Conservation (phyloP, 1,140 invertebrate genomes). For the Acromyrmex heyeri region DNA sequence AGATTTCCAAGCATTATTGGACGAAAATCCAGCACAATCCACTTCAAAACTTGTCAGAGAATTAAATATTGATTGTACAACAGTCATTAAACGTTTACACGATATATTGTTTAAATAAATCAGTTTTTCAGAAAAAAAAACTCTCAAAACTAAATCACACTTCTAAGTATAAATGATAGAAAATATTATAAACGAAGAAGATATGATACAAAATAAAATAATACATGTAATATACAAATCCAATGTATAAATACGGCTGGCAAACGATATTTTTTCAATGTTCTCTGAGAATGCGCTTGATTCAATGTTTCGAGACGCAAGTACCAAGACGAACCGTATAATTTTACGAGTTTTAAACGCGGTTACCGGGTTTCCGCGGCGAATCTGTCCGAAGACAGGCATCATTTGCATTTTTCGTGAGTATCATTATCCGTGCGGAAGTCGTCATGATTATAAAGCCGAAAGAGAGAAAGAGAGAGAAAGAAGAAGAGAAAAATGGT, state of each 20-base stretch:
- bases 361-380: slow-evolving; percentile 50
- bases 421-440: slow-evolving; percentile 41
- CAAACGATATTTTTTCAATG: slow-evolving; percentile 21
- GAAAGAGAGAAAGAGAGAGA: neutral
- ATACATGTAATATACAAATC: neutral
- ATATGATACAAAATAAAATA: neutral
- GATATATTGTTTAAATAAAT: no score
- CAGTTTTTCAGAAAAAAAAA: no score
- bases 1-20: no score
- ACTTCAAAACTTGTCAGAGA: no score
- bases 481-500: neutral
- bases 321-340: slow-evolving; percentile 37
- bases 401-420: slow-evolving; percentile 57
- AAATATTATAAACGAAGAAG: neutral
- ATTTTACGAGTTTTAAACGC: slow-evolving; percentile 52
- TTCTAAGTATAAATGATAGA: no score
- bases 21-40: no score
- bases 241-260: neutral
- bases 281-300: slow-evolving; percentile 15
- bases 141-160: no score
- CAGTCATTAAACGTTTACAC: no score
- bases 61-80: no score
- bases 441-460: slow-evolving; percentile 24
- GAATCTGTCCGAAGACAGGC: slow-evolving; percentile 22
- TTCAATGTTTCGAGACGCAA: slow-evolving; percentile 25